Conservation (phyloP, 2,113 vertebrate species). For the Eolophus roseicapilla region DNA sequence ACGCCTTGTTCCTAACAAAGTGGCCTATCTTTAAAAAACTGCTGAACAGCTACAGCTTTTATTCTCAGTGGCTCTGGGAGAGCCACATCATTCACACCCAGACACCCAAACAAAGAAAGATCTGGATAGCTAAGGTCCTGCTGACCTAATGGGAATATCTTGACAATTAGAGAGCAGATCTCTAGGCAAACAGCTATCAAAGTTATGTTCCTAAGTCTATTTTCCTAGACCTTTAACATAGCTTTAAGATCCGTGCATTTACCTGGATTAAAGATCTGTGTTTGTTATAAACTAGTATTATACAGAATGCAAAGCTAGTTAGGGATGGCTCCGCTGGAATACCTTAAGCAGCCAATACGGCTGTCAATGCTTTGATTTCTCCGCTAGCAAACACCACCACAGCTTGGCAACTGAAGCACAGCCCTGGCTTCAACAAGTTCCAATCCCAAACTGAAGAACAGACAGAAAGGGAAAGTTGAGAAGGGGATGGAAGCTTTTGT, state of each 20-base stretch:
- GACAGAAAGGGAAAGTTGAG: neutral
- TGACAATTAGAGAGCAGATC: neutral
- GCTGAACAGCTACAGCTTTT: neutral
- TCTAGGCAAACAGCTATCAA: neutral
- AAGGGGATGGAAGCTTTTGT: neutral
- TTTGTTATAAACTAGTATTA: neutral
- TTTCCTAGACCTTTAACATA: neutral
- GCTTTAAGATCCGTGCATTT: neutral
- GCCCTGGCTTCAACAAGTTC: neutral
- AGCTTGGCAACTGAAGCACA: neutral
- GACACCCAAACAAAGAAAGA: neutral
- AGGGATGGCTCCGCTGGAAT: neutral
- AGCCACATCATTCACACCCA: slow-evolving; percentile 3
- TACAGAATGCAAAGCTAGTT: neutral
- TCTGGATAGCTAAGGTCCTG: neutral
- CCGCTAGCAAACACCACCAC: neutral
- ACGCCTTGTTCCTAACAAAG: neutral
- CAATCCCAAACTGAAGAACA: neutral
- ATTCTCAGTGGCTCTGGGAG: neutral
- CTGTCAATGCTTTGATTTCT: neutral
- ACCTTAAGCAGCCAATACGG: neutral
- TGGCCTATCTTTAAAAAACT: neutral
- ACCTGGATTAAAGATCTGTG: neutral
- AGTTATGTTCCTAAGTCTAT: neutral
- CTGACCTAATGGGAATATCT: neutral